Evolutionary conservation across 2,797 vertebrate genomes (phyloP).

Genomic region (Mus caroli): DNA sequence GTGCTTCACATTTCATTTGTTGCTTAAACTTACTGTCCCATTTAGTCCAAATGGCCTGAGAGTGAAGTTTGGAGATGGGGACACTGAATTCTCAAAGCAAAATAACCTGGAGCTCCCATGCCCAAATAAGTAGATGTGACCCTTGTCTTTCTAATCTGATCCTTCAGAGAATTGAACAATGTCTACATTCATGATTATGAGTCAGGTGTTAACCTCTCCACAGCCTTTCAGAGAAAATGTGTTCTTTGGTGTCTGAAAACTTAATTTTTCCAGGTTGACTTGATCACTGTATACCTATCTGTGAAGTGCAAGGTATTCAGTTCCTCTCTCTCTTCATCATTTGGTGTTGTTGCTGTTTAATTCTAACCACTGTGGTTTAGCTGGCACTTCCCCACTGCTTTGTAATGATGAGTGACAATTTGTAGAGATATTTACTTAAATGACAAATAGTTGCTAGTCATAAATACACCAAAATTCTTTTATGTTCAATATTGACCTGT

Average conservation of each 20-base stretch:
- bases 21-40: background rate
- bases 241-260: background rate
- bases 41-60: background rate
- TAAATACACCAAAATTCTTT: background rate
- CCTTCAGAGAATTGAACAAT: background rate
- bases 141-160: background rate
- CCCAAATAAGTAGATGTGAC: no score
- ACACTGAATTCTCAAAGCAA: background rate
- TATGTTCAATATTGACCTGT: background rate
- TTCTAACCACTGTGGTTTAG: background rate
- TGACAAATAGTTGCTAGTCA: background rate
- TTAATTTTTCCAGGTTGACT: background rate
- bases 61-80: fast-evolving
- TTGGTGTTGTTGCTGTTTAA: background rate
- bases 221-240: background rate
- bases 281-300: background rate
- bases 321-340: background rate
- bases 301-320: background rate
- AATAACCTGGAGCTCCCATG: background rate
- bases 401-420: background rate
- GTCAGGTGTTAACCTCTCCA: background rate
- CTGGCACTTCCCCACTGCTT: no score
- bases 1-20: background rate
- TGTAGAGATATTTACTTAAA: background rate
- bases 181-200: no score